Base-by-base conservation (phyloP, 1,140 invertebrate species). In the Harpegnathos saltator region DNA sequence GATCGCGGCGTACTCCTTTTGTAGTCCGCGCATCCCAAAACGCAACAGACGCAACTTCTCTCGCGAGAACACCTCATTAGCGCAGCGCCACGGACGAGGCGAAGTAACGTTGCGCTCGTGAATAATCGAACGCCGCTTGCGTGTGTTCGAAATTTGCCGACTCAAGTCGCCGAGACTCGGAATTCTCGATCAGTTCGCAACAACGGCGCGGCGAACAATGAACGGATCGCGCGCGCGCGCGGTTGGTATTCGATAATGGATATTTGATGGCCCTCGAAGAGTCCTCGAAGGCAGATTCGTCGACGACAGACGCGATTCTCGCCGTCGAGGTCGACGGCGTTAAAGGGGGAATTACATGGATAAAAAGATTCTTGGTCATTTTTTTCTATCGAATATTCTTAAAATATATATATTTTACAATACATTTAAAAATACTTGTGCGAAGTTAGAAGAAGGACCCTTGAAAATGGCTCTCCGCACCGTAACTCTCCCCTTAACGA, bases 241-340 rank as follows among this genome's bases (percentile, higher is more conserved):
- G 1, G 29, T 75, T 52, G 26, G 65, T 17, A 17, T 63, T 75
- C 62, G 44, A 52, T 14, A 75, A 52, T 22, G 26, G 1, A 63
- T 26, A 29, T 4, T 75, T 22, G 14, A 22, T 52, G n/a, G 14
- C n/a, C 4, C 50, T 50, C 17, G 9, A 61, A 17, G 62, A 52
- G n/a, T 14, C 4, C 50, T 50, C 17, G 9, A 61, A 17, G 62
- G 33, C 14, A 44, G 38, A 44, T 44, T 44, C 38, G 52, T 5
- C n/a, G 62, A 48, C n/a, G 58, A 50, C n/a, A 5, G 48, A 26
- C 22, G n/a, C 22, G 61, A 26, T 59, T 72, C 58, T 58, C 33
- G 38, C 26, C 24, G 7, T 1, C 19, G 1, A 1, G 52, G 44
- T 65, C 14, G 26, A 15, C 38, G n/a, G n/a, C n/a, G n/a, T n/a